These are phyloP conservation scores for Blastomussa wellsi DNA, from an alignment of 92 coral and sea anemone species.

Conservation along the genomic window DNA sequence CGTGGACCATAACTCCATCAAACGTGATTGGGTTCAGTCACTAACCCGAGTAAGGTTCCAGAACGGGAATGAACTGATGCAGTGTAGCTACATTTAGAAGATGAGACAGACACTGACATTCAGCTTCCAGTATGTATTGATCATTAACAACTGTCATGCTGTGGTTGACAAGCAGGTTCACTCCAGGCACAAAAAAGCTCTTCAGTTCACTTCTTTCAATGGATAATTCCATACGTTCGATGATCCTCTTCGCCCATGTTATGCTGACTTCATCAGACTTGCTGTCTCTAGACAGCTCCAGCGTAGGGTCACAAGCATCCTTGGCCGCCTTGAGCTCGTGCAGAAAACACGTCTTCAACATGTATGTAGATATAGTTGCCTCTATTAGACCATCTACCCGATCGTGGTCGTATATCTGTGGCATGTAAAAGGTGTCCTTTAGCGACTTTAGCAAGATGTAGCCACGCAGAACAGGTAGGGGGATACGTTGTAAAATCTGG, in stretches of 20 bases:
- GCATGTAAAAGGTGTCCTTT: conserved; percentile 57
- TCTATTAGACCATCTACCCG: conserved; percentile 51
- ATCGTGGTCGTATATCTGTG: conserved; percentile 57
- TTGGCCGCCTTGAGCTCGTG: conserved; percentile 66
- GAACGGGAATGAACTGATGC: conserved; percentile 39
- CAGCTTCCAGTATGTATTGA: conserved; percentile 61
- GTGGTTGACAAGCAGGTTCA: conserved; percentile 56
- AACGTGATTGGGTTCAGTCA: conserved; percentile 43
- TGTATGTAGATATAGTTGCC: conserved; percentile 60
- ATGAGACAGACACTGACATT: conserved; percentile 51
- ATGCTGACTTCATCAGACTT: conserved; percentile 61
- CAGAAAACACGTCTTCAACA: conserved; percentile 60
- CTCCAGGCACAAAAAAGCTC: conserved; percentile 65
- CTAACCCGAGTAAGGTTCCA: conserved; percentile 21
- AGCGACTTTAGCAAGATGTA: conserved; percentile 60
- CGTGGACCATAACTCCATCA: conserved; percentile 15
- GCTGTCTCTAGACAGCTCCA: conserved; percentile 58
- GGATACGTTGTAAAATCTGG: conserved; percentile 41
- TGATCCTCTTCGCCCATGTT: conserved; percentile 61
- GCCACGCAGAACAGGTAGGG: conserved; percentile 57
- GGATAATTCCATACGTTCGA: conserved; percentile 55
- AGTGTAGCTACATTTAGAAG: conserved; percentile 57
- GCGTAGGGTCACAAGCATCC: conserved; percentile 59
- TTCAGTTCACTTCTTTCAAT: conserved; percentile 57
- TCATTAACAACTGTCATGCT: conserved; percentile 53